Conservation (phyloP, 2,113 vertebrate species). For the Daubentonia madagascariensis region DNA sequence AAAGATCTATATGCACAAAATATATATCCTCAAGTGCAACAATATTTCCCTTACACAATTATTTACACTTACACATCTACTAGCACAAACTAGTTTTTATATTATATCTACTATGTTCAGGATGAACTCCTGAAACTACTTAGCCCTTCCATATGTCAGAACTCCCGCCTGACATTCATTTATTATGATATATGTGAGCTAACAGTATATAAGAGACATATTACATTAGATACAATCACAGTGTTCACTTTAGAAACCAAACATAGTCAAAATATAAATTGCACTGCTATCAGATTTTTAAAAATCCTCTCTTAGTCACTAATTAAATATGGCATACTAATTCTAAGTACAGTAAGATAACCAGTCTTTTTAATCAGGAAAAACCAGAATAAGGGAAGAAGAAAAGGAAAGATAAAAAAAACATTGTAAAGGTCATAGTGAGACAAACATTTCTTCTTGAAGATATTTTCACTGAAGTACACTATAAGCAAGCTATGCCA, state of each 20-base stretch:
- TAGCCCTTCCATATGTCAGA: not conserved
- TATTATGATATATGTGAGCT: conserved; percentile 19
- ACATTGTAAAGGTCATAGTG: conserved; percentile 75
- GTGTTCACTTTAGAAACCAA: conserved; percentile 37
- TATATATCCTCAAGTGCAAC: not conserved
- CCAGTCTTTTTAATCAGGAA: conserved; percentile 40
- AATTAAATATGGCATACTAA: conserved; percentile 48
- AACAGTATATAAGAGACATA: conserved; percentile 16
- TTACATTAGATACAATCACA: conserved; percentile 44
- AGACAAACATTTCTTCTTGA: conserved; percentile 72
- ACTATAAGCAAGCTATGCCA: conserved; percentile 74
- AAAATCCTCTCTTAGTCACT: not conserved
- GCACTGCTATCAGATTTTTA: conserved; percentile 32
- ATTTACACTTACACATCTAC: not conserved
- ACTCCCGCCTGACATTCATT: conserved; percentile 12
- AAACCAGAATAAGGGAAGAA: not conserved
- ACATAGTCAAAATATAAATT: conserved; percentile 44
- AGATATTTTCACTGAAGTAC: conserved; percentile 76
- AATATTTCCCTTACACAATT: not conserved
- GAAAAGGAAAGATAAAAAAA: conserved; percentile 60
- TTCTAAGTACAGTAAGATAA: not conserved
- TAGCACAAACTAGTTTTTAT: not conserved
- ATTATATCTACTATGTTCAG: not conserved
- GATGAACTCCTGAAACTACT: conserved; percentile 53
- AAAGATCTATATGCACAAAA: conserved; percentile 7